These are phyloP conservation scores for Irena cyanogastra DNA, from an alignment of 2,113 vertebrate species.

Conservation along the genomic window DNA sequence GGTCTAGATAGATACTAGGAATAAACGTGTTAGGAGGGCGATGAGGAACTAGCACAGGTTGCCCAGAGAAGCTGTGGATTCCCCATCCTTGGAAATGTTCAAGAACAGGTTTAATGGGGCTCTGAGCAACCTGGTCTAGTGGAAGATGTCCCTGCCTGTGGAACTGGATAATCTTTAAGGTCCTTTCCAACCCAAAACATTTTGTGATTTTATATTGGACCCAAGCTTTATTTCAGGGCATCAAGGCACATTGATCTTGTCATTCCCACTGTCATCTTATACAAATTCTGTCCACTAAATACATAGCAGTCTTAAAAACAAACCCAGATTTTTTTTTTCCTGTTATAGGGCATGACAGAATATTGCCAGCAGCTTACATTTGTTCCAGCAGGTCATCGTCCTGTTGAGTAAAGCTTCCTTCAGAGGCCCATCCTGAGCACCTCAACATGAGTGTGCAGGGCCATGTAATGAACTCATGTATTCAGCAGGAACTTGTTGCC, in stretches of 20 bases:
- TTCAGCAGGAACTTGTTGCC: not conserved
- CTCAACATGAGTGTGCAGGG: not conserved
- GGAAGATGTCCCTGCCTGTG: not conserved
- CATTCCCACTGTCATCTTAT: not conserved
- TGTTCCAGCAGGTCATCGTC: not conserved
- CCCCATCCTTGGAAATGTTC: not conserved
- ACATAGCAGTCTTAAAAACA: not conserved
- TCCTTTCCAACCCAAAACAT: not conserved
- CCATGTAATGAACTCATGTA: rapidly evolving
- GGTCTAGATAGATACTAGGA: not conserved
- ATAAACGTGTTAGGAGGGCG: not conserved
- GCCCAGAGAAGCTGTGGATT: not conserved
- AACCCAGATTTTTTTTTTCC: rapidly evolving
- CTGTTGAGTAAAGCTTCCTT: not conserved
- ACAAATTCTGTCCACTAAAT: not conserved
- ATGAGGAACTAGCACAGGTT: not conserved
- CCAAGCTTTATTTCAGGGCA: not conserved
- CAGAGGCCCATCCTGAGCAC: not conserved
- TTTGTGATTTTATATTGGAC: not conserved
- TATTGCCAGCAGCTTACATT: not conserved
- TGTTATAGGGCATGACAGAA: not conserved
- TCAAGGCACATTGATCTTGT: not conserved
- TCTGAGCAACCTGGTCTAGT: not conserved
- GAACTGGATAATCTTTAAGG: not conserved
- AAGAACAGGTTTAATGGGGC: not conserved